These are phyloP conservation scores for Terebella lapidaria DNA, from an alignment of 2,888 invertebrate species.

Conservation along the genomic window DNA sequence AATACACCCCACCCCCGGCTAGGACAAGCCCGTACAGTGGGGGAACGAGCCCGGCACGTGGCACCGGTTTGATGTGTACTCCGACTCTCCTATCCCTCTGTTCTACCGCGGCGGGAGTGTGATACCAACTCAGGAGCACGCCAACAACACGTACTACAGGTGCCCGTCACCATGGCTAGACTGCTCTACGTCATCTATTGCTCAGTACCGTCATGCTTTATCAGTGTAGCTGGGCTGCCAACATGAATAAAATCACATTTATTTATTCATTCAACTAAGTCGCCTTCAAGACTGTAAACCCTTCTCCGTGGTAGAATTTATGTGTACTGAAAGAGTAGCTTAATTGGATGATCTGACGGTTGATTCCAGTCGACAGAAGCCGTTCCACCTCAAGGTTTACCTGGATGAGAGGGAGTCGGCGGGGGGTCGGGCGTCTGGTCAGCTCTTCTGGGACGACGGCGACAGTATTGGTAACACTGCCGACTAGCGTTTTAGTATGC, in stretches of 20 bases:
- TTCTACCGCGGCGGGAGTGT: constrained; percentile 39
- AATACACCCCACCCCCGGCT: no score
- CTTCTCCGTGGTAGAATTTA: no score
- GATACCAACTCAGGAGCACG: constrained; percentile 53
- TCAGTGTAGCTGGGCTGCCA: no score
- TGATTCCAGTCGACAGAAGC: constrained; percentile 59
- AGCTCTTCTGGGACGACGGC: constrained; percentile 79
- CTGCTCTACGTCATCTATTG: no score
- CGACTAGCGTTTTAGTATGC: neutral
- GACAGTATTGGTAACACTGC: constrained; percentile 60
- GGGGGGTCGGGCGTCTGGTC: constrained; percentile 59
- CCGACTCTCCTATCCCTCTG: constrained; percentile 30
- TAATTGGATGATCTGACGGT: no score
- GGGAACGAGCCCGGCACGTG: neutral
- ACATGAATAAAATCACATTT: no score
- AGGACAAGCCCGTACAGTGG: neutral
- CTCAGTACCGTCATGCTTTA: no score
- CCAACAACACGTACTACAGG: constrained; percentile 31
- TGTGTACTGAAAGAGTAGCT: no score
- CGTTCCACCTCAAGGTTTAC: constrained; percentile 65
- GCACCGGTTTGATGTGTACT: constrained; percentile 1
- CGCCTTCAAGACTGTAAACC: no score
- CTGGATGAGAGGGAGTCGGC: constrained; percentile 60
- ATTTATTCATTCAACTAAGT: no score
- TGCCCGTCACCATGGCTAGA: no score